Evolutionary conservation across 2,888 invertebrate species (phyloP), one percentile per base, ranked within the genome.

Genomic region (Xestia rhomboidea): DNA sequence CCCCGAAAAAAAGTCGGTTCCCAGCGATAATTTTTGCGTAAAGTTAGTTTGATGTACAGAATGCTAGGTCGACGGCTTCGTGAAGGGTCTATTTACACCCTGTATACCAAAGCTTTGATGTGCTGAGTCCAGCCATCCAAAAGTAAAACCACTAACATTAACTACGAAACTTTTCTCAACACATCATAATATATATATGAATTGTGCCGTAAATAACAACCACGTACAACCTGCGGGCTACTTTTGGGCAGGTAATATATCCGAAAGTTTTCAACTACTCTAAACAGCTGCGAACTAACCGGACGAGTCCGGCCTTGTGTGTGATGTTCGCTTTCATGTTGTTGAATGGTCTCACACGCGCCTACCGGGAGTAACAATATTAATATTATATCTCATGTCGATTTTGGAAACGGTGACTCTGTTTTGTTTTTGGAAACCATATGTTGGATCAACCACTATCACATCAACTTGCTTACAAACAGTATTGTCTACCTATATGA

Each of bases 261-360:
- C 24, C 15, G 18, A 57, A 69, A 78, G 67, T 70, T 73, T 30
- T 24, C 13, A 73, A 78, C 70, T 49, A 78, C 57, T 67, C 41
- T 13, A 60, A 81, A 77, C 24, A n/a, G 21, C 49, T 27, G 10
- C 6, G 11, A 54, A 54, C 51, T 81, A 41, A 4, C n/a, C 21
- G 1, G 41, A 1, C 13, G 2, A 60, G 60, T 15, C 30, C 18
- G 15, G 34, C 18, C 21, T 79, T 13, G 27, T 0, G 8, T 34
- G 44, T 66, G 44, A 51, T 34, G 13, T 38, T 13, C 30, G 1
- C 18, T 77, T 49, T 46, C 4, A 18, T 30, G 24, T 18, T 30
- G 44, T 60, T 38, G 7, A 67, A 41, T 34, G 11, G 18, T 27
- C 11, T 24, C 1, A 27, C 41, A 49, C 21, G 18, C 8, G 30